Base-by-base conservation (phyloP, 2,888 invertebrate genomes). In the Himalopsyche tibetana region DNA sequence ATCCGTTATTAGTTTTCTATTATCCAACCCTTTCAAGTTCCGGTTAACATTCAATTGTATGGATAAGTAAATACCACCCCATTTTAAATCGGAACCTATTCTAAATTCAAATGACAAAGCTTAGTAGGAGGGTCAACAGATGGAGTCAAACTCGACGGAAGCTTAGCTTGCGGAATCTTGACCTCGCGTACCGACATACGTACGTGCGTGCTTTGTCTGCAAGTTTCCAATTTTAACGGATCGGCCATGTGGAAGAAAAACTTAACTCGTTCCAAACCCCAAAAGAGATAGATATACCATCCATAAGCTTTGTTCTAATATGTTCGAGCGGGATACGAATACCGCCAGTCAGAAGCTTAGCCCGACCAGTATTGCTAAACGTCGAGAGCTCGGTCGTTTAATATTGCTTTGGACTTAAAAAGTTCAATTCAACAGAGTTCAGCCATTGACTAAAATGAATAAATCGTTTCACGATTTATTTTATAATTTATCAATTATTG, bases 101-200 rank as follows among this genome's bases (percentile, higher is more conserved):
- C 63, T 28, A 63, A 63, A 63, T 63, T 63, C 63, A 63, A 63
- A 63, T 63, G 63, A 63, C 63, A 63, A 63, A 63, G 63, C 63
- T 56, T 63, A 63, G 63, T 63, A 9, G 63, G n/a, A 63, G 63
- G 63, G 63, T 63, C 63, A 63, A 63, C 63, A 63, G 63, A 63
- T 63, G 63, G 63, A 63, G 63, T 63, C 63, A 63, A 63, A 63
- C 63, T 63, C 63, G 63, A 63, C 63, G 19, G n/a, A 63, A 63
- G 63, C 63, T 63, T 63, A 63, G 63, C 63, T 63, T 63, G 63
- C 63, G 63, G 63, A 63, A 63, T 63, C 63, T 63, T 63, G 63
- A 63, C 63, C 63, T 63, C 63, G 63, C 63, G 63, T 63, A 63
- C 63, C 63, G 63, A 63, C 28, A 63, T 63, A 63, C 63, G 63